Conservation (phyloP, 53 echinoderm and acorn worm genomes). For the Henricia sp. region DNA sequence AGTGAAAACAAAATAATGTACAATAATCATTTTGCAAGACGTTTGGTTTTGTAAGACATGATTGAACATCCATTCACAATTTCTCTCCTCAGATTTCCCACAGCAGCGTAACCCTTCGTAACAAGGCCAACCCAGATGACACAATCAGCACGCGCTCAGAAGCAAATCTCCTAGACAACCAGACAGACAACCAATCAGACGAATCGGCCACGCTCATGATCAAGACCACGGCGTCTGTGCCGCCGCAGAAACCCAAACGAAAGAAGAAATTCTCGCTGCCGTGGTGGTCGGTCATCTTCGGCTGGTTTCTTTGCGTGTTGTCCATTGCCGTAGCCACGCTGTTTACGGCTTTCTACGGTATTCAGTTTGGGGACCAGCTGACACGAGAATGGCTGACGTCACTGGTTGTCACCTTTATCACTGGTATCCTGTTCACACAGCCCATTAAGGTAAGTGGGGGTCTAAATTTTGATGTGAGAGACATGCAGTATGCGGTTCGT, state of each 20-base stretch:
- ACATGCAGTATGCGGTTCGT: too few relatives aligned
- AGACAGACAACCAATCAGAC: too few relatives aligned
- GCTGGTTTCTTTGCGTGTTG: conserved; percentile 74
- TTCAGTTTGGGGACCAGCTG: conserved; percentile 70
- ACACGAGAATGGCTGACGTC: conserved; percentile 83
- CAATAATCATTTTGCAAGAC: too few relatives aligned
- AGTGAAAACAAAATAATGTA: too few relatives aligned
- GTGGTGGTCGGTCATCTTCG: conserved; percentile 89
- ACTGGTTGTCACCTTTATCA: conserved; percentile 75
- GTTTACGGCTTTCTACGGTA: conserved; percentile 83
- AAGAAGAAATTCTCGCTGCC: conserved; percentile 75
- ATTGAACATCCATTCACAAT: too few relatives aligned
- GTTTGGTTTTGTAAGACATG: too few relatives aligned
- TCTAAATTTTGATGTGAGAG: too few relatives aligned
- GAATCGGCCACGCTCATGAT: not conserved
- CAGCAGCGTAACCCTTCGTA: conserved; percentile 22
- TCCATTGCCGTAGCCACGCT: conserved; percentile 61
- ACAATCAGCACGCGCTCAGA: conserved; percentile 39
- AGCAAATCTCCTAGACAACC: conserved; percentile 39
- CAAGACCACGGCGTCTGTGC: conserved; percentile 40
- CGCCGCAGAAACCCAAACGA: conserved; percentile 24
- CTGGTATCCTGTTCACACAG: conserved; percentile 87
- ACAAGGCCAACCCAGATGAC: conserved; percentile 4
- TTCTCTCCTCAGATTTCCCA: conserved; percentile 13
- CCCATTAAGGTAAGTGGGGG: conserved; percentile 94